A percentile compares a stretch with the other conserved stretches of the same genome.
Conservation (phyloP, 2,888 invertebrate genomes). For the Drosophila meridionalis region DNA sequence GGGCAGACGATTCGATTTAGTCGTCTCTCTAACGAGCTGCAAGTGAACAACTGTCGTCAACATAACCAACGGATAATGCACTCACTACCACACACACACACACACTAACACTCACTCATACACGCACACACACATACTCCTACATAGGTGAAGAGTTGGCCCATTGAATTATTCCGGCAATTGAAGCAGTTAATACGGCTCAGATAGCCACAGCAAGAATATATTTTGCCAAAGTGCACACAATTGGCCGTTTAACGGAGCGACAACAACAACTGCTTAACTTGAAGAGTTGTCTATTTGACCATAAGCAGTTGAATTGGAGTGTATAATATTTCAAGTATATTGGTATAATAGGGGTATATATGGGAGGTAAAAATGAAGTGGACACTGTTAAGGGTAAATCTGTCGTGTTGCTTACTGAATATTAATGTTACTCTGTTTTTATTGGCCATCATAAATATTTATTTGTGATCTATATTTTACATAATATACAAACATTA, state of each 20-base stretch:
- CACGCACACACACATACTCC: background rate
- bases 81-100: constrained; percentile 13
- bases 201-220: constrained; percentile 29
- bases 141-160: constrained; percentile 34
- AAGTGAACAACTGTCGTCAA: constrained; percentile 53
- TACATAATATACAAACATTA: too few species aligned
- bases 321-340: background rate
- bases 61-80: constrained; percentile 42
- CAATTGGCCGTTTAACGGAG: constrained; percentile 6
- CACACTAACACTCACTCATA: too few species aligned
- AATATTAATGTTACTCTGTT: background rate
- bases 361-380: too few species aligned
- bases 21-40: constrained; percentile 43
- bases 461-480: too few species aligned
- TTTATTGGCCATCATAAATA: too few species aligned
- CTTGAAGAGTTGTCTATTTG: background rate
- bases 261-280: background rate
- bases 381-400: background rate
- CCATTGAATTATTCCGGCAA: constrained; percentile 54
- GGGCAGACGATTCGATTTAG: constrained; percentile 23
- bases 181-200: constrained; percentile 50
- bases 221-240: constrained; percentile 2
- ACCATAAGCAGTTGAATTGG: background rate
- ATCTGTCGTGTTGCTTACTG: too few species aligned
- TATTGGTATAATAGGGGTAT: background rate